phyloP scores from a whole-genome alignment of 2,113 vertebrate species.

The Cyphomyrus discorhynchus region DNA sequence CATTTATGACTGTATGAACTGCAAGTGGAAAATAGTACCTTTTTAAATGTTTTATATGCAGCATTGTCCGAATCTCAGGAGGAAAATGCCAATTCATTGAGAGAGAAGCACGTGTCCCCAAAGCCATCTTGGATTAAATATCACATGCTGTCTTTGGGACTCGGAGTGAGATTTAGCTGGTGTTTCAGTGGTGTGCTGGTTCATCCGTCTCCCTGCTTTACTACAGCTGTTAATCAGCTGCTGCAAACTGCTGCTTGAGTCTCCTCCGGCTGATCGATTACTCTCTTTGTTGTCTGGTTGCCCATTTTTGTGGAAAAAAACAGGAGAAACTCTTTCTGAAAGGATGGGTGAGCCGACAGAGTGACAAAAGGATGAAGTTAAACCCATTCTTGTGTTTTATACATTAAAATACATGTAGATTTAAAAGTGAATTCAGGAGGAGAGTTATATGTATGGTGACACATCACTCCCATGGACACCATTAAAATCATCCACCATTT shows the following conservation, averaged over 20 bases:
- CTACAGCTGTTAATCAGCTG: not conserved
- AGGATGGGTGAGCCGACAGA: not conserved
- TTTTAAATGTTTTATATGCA: conserved; percentile 3
- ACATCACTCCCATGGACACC: not conserved
- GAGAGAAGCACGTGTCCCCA: not conserved
- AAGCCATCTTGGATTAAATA: not conserved
- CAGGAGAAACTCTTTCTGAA: not conserved
- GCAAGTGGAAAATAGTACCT: not conserved
- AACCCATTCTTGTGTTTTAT: not conserved
- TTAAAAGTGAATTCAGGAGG: not conserved
- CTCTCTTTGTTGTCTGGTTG: not conserved
- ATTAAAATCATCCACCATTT: not conserved
- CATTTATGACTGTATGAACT: not conserved
- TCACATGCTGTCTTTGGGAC: not conserved
- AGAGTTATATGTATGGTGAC: not conserved
- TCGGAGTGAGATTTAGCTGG: not conserved
- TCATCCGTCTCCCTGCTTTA: not conserved
- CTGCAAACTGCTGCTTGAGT: not conserved
- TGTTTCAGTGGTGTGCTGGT: not conserved
- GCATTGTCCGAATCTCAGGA: not conserved
- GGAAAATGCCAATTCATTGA: not conserved
- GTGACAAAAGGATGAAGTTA: not conserved
- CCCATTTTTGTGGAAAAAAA: not conserved
- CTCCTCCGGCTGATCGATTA: not conserved
- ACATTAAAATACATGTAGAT: not conserved